Conservation (phyloP, 2,888 invertebrate species). For the Brachypalpus laphriformis region DNA sequence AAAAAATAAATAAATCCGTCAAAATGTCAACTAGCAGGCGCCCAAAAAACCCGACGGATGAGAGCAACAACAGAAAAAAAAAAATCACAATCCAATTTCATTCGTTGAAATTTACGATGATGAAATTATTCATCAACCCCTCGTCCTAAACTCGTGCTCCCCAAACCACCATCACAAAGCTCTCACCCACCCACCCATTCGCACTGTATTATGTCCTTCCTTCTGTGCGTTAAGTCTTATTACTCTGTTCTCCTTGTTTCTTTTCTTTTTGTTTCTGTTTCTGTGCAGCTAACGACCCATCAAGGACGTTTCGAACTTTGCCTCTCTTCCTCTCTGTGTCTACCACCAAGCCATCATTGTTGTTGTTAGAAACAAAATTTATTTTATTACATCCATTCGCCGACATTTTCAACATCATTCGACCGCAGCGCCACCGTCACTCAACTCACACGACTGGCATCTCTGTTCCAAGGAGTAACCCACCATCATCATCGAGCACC, state of each 20-base stretch:
- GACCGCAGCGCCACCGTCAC: conserved; percentile 55
- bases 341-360: background rate
- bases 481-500: conserved; percentile 2
- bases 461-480: conserved; percentile 22
- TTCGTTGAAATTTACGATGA: conserved; percentile 68
- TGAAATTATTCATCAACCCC: conserved; percentile 47
- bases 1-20: conserved; percentile 61
- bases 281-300: conserved; percentile 58
- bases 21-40: conserved; percentile 58
- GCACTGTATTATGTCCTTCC: conserved; percentile 12
- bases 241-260: background rate
- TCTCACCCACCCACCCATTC: background rate
- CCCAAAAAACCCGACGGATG: conserved; percentile 24
- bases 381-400: conserved; percentile 57
- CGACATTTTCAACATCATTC: conserved; percentile 50
- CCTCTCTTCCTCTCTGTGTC: conserved; percentile 7
- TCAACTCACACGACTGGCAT: conserved; percentile 42
- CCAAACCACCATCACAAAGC: background rate
- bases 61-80: background rate
- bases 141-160: background rate
- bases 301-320: conserved; percentile 68
- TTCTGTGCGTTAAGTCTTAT: conserved; percentile 14
- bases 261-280: background rate
- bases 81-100: conserved; percentile 64
- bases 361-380: conserved; percentile 30